Base-by-base conservation (phyloP, 2,888 invertebrate genomes). In the Ormyrus rosae region DNA sequence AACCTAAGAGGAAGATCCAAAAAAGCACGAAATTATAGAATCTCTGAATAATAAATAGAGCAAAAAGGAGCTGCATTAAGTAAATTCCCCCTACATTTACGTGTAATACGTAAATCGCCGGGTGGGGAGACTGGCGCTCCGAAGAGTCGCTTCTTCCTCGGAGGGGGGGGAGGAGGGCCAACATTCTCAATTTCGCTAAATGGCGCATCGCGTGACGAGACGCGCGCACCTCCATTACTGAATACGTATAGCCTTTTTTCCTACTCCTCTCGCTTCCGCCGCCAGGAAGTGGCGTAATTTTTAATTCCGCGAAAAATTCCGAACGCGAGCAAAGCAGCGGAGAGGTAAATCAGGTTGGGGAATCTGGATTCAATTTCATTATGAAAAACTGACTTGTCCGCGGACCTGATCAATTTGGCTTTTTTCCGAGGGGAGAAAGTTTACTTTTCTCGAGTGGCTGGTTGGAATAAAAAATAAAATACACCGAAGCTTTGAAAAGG, bases 181-280 rank as follows among this genome's bases (percentile, higher is more conserved):
- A 63, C 67, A 70, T 78, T 78, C 78, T 78, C 81, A 81, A 82
- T 84, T 81, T 83, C 75, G 69, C 81, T 83, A 84, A 84, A 84
- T 84, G 75, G 82, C 64, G 71, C 76, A 79, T 83, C 81, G 84
- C 85, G 81, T 84, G 84, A 84, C 84, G 80, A 83, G 75, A 60
- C 65, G 76, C 69, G 69, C 19, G 19, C 19, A 19, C 71, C 73
- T 83, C 77, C 82, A 81, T 83, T 83, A 83, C 81, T 68, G 60
- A 79, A 81, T 78, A 65, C 11, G 56, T 61, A 60, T 51, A 10
- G 58, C 11, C 11, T 53, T 77, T 56, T 63, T 58, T 53, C 7
- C 61, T 60, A 55, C 46, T 55, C 58, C 19, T 5, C 48, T 48
- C 56, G 5, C 8, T 45, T 10, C 11, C 48, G 6, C 2, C 65